Percentiles rank a stretch among this genome's conserved stretches.
phyloP scores from a whole-genome alignment of 2,113 vertebrate genomes.

The Parotia lawesii region DNA sequence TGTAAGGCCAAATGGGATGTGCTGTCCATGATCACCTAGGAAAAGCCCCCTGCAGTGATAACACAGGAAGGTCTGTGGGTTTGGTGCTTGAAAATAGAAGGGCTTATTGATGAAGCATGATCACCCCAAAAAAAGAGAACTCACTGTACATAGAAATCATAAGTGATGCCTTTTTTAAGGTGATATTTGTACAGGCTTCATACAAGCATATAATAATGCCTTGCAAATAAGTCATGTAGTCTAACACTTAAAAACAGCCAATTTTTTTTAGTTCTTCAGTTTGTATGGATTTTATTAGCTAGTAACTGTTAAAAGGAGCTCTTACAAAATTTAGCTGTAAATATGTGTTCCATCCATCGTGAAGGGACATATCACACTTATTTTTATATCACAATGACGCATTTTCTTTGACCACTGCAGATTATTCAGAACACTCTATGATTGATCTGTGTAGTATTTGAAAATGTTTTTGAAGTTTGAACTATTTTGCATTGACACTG shows the following conservation, averaged over 20 bases:
- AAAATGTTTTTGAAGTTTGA: not conserved
- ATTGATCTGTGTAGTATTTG: not conserved
- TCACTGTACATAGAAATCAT: not conserved
- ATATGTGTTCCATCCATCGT: accelerated
- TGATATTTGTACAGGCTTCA: not conserved
- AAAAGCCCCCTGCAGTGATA: not conserved
- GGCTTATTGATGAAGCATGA: not conserved
- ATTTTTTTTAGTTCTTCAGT: not conserved
- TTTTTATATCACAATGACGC: not conserved
- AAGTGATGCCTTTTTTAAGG: not conserved
- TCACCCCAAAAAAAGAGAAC: not conserved
- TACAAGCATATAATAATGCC: not conserved
- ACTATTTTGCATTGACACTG: not conserved
- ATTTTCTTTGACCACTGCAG: not conserved
- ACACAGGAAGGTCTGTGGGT: not conserved
- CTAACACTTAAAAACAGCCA: not conserved
- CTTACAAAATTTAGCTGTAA: not conserved
- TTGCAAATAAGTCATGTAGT: not conserved
- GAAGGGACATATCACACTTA: not conserved
- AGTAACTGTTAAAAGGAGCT: not conserved
- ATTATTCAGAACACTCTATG: not conserved
- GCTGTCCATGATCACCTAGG: not conserved
- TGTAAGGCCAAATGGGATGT: not conserved
- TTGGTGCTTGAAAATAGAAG: not conserved
- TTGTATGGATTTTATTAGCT: not conserved